A percentile compares a stretch with the other conserved stretches of the same genome.
phyloP scores from a whole-genome alignment of 2,113 vertebrate genomes.

The Ctenodactylus gundi region DNA sequence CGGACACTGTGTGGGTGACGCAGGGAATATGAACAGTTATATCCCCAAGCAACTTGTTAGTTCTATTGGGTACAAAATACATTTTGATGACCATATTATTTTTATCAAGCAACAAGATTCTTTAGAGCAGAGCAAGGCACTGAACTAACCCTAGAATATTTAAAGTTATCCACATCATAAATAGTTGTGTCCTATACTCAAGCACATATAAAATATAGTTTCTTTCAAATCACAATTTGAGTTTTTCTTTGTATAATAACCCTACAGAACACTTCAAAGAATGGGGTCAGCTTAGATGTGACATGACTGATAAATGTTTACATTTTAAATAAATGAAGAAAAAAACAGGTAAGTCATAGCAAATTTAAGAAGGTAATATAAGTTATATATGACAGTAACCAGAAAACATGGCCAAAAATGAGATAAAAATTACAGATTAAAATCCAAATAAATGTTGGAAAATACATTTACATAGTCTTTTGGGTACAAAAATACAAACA shows the following conservation, averaged over 20 bases:
- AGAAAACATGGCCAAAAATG: neutral
- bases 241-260: slow-evolving; percentile 9
- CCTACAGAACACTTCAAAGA: neutral
- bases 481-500: neutral
- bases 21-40: neutral
- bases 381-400: neutral
- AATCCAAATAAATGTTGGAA: slow-evolving; percentile 19
- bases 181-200: neutral
- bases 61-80: neutral
- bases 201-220: neutral
- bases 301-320: slow-evolving; percentile 13
- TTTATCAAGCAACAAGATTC: neutral
- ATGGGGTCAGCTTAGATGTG: neutral
- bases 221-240: neutral
- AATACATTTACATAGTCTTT: neutral
- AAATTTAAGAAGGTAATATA: slow-evolving; percentile 33
- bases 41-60: neutral
- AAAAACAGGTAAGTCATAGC: neutral
- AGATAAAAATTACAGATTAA: slow-evolving; percentile 9
- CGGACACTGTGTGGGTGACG: neutral
- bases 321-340: neutral
- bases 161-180: slow-evolving; percentile 21
- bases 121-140: neutral
- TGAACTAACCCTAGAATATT: neutral
- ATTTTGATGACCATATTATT: neutral